Percentiles rank a stretch among this genome's conserved stretches.
phyloP scores from a whole-genome alignment of 2,888 invertebrate species.

The Sphaerophoria taeniata region DNA sequence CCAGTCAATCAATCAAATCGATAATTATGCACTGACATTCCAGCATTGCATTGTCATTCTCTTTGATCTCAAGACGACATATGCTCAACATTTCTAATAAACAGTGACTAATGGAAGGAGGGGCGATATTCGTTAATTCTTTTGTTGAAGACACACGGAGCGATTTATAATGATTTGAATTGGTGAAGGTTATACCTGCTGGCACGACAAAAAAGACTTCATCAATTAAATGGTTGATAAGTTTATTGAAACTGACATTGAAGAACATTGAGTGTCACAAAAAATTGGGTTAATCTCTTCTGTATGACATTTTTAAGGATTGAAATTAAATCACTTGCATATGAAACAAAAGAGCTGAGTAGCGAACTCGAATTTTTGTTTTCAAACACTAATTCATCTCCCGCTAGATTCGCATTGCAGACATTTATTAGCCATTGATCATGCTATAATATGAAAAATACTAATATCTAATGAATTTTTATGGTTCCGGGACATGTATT shows the following conservation, averaged over 20 bases:
- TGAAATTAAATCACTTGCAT: neutral
- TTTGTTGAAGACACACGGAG: conserved; percentile 15
- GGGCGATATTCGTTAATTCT: conserved; percentile 18
- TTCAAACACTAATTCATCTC: neutral
- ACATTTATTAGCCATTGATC: conserved; percentile 42
- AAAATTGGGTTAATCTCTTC: conserved; percentile 61
- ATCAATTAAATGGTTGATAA: conserved; percentile 57
- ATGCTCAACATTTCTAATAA: neutral
- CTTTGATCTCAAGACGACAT: conserved; percentile 19
- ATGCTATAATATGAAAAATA: too few relatives aligned
- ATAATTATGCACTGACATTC: conserved; percentile 58
- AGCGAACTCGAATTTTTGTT: conserved; percentile 26
- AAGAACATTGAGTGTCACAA: conserved; percentile 22
- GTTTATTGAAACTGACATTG: conserved; percentile 34
- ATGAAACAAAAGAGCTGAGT: conserved; percentile 63
- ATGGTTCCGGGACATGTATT: conserved; percentile 15
- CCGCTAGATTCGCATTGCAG: neutral
- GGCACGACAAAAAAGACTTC: conserved; percentile 44
- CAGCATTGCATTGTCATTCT: conserved; percentile 1
- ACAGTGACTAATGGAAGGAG: conserved; percentile 23
- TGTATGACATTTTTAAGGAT: conserved; percentile 19
- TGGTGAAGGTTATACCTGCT: conserved; percentile 29
- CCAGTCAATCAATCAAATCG: conserved; percentile 62
- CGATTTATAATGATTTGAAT: conserved; percentile 35
- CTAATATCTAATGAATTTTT: conserved; percentile 42